Evolutionary conservation across 2,113 vertebrate species (phyloP), one percentile per base, ranked within the genome.

Genomic region (Thalassarche chlororhynchos): DNA sequence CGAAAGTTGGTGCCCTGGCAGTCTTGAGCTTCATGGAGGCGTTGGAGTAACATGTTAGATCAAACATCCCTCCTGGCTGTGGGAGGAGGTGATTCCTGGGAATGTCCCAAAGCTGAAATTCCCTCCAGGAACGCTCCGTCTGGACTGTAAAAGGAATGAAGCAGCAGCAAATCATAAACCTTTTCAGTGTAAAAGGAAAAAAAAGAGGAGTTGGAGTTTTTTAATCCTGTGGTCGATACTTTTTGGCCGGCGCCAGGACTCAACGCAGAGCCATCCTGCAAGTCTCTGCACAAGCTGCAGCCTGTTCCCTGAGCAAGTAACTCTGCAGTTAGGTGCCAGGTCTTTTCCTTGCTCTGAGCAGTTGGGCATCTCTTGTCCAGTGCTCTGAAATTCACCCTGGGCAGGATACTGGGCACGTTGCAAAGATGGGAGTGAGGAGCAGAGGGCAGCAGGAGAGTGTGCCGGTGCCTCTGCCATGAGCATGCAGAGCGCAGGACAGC

Each of bases 361-460:
- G 26, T 21, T 65, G 36, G 5, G 9, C 6, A 12, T 57, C 57
- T 75, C 47, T 54, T 75, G 42, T 62, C 36, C 32, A 70, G 18
- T 26, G 12, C 55, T 75, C 62, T 20, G 2, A 38, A 84, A 62
- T 58, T 76, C 72, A 62, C 23, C 20, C 52, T 58, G 47, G 28
- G 52, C 42, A 62, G 40, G 28, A 71, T 66, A 52, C 0, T 44
- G 8, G 42, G 62, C 42, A 38, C 0, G 0, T 57, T 25, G 51
- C 36, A 24, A 52, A 75, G 71, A 11, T 9, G 23, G 20, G n/a
- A 62, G 10, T 21, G 68, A 76, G 68, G 23, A 26, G 47, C 72
- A 71, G 80, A 58, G 64, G 19, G 18, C 26, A 69, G 31, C 36
- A 5, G 52, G 32, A 36, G 38, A 31, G 24, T 3, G 2, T n/a